phyloP scores from a whole-genome alignment of 2,888 invertebrate genomes.

The Melanostoma scalare region DNA sequence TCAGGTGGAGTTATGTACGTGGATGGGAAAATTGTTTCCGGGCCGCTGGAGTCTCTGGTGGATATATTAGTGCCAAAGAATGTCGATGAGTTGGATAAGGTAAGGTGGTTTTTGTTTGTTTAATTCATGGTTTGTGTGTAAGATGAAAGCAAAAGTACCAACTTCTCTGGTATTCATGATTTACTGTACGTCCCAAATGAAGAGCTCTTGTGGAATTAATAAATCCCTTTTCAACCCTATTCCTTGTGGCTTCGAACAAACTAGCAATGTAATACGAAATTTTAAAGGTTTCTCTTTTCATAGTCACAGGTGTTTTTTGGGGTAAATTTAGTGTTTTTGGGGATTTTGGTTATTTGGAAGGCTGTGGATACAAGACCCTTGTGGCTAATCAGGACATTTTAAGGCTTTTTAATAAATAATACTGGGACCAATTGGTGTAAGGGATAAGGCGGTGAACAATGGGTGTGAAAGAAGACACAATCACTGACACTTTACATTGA shows the following conservation, averaged over 20 bases:
- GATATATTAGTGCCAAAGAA: constrained; percentile 80
- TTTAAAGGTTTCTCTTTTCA: constrained; percentile 12
- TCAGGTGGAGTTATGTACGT: constrained; percentile 81
- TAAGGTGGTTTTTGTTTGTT: constrained; percentile 71
- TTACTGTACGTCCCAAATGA: constrained; percentile 55
- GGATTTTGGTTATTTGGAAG: constrained; percentile 1
- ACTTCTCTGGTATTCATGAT: constrained; percentile 40
- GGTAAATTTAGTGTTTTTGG: constrained; percentile 39
- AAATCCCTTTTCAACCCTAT: constrained; percentile 58
- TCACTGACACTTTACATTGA: background rate
- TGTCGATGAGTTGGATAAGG: constrained; percentile 81
- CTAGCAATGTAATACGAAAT: constrained; percentile 46
- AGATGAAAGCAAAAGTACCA: constrained; percentile 1
- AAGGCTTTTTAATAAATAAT: constrained; percentile 14
- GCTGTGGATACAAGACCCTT: constrained; percentile 21
- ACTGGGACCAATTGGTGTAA: constrained; percentile 9
- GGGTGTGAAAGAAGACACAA: background rate
- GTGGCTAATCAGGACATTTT: constrained; percentile 48
- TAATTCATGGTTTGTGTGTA: constrained; percentile 24
- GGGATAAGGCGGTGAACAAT: background rate
- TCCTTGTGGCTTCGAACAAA: constrained; percentile 20
- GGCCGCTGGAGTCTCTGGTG: constrained; percentile 80
- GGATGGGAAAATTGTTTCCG: constrained; percentile 81
- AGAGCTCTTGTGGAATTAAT: constrained; percentile 62
- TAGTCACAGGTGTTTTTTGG: constrained; percentile 56